Evolutionary conservation across 1,140 invertebrate genomes (phyloP), one percentile per base, ranked within the genome.

Genomic region (Lineus longissimus): DNA sequence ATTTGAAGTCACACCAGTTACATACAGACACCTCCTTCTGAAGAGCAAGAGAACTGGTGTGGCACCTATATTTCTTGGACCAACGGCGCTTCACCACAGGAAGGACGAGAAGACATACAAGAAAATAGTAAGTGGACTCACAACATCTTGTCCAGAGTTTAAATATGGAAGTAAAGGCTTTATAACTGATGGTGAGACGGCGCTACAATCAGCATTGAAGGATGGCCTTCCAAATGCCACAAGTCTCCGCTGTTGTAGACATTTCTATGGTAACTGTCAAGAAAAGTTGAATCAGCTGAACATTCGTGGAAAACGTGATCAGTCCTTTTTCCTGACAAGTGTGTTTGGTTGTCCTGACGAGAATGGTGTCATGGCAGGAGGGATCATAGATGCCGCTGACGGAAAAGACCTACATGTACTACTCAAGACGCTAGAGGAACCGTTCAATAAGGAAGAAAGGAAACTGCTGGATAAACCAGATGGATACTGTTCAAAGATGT

Each of bases 1-100:
- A 27, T 51, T 51, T 51, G 47, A 51, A n/a, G 47, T 51, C 6
- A 51, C 47, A 51, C 47, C 47, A 51, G 4, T 51, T 51, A n/a
- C 25, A 4, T 51, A 51, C 47, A 19, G 25, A 9, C 47, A 51
- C n/a, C 47, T n/a, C 9, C n/a, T 23, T 7, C 25, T 51, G 4
- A 51, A 51, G n/a, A 23, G 9, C 19, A 51, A 51, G n/a, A 4
- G 47, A 4, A 51, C 47, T n/a, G n/a, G n/a, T 9, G 47, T 23
- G 4, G 4, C n/a, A 23, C 47, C 47, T 7, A n/a, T 51, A 9
- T 51, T 51, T 51, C 25, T 51, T 6, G 47, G 47, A 9, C 47
- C 47, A 51, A 51, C 47, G 4, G 25, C 25, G 6, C n/a, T 51
- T 51, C 47, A 51, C n/a, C 47, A 51, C 6, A 4, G 25, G 4